phyloP scores from a whole-genome alignment of 1,140 invertebrate species.

The Drosophila quadrilineata region DNA sequence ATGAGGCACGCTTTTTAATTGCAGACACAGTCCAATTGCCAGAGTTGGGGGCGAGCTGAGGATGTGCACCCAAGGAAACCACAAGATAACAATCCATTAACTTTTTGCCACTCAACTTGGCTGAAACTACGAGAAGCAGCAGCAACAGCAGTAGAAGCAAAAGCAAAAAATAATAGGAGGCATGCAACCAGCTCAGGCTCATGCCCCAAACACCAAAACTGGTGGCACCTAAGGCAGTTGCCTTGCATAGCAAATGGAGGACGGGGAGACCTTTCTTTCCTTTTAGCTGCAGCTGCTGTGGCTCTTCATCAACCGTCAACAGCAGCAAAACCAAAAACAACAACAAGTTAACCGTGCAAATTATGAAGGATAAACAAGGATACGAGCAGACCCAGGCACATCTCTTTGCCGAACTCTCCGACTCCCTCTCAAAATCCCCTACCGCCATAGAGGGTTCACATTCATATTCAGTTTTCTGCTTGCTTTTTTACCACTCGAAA shows the following conservation, averaged over 20 bases:
- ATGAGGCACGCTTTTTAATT: constrained; percentile 54
- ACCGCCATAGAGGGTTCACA: constrained; percentile 15
- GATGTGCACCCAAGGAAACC: constrained; percentile 55
- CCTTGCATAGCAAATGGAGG: constrained; percentile 49
- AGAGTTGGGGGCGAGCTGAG: neutral
- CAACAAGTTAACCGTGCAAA: constrained; percentile 41
- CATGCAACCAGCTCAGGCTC: too few relatives aligned
- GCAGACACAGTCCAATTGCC: constrained; percentile 42
- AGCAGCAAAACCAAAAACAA: constrained; percentile 29
- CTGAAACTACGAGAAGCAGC: constrained; percentile 41
- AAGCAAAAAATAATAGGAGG: neutral
- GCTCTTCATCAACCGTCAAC: constrained; percentile 61
- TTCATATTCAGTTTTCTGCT: constrained; percentile 51
- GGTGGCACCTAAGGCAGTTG: constrained; percentile 50
- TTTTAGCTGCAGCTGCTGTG: constrained; percentile 26
- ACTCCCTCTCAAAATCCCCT: too few relatives aligned
- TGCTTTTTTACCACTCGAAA: constrained; percentile 40
- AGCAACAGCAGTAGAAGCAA: neutral
- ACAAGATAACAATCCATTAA: constrained; percentile 78
- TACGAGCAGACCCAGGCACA: constrained; percentile 28
- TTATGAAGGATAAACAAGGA: constrained; percentile 60
- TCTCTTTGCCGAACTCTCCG: too few relatives aligned
- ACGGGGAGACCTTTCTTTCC: constrained; percentile 1
- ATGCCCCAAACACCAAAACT: neutral
- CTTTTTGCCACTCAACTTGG: constrained; percentile 70